Evolutionary conservation across 2,113 vertebrate species (phyloP), one percentile per base, ranked within the genome.

Genomic region (Cyprinodon variegatus): DNA sequence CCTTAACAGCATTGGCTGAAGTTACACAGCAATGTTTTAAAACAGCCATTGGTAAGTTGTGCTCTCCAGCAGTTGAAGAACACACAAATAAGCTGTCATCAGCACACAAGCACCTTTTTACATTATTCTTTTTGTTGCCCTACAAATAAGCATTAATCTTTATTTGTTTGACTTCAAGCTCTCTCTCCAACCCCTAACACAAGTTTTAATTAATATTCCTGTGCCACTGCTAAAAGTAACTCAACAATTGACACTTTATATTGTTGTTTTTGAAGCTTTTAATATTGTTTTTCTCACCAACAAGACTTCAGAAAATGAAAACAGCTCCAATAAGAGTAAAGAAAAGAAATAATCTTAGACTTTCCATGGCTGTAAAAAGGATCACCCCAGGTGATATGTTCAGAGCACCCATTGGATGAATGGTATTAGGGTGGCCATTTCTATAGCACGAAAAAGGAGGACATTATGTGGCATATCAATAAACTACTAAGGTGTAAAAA

Each of bases 21-120:
- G 41, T 17, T 17, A 36, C 22, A 46, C 45, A 10, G 65, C 48
- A 45, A 8, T 29, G 15, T 68, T 68, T 68, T 68, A 3, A 68
- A 48, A 48, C 2, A 8, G 15, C 3, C 45, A 50, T 68, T 68
- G 11, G 38, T 17, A 53, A 38, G 66, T 39, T 68, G 11, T 11
- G 6, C 14, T n/a, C 38, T 39, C 39, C 7, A 65, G 14, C 46
- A 17, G 65, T 48, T 53, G n/a, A 62, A 46, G 43, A 65, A 59
- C 53, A 37, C 67, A 76, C 40, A 76, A 62, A 76, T 53, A 48
- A 50, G n/a, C 57, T 20, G 45, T 60, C 46, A 50, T 62, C 53
- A 41, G 17, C 65, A 62, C 57, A 53, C 65, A 50, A 66, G 68
- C 65, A 76, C 59, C 59, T 62, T 68, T 2, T 50, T 39, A 41